Conservation (phyloP, 2,888 invertebrate species). For the Hypomecis atomaria region DNA sequence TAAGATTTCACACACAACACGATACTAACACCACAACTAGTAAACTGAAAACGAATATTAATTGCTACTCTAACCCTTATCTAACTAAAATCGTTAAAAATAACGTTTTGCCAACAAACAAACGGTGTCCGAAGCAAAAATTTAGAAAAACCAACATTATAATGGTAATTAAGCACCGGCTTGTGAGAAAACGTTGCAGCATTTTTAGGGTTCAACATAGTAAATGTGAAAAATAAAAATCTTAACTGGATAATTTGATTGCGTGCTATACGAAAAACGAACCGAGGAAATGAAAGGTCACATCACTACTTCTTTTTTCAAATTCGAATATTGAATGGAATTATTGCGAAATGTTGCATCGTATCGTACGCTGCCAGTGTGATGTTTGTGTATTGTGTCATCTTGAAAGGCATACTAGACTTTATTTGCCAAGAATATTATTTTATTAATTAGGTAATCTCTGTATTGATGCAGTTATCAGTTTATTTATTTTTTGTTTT, state of each 20-base stretch:
- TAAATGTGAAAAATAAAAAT: neutral
- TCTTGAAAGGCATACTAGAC: neutral
- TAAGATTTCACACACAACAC: neutral
- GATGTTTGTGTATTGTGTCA: constrained; percentile 16
- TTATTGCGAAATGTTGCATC: constrained; percentile 70
- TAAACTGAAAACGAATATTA: constrained; percentile 16
- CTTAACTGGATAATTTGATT: neutral
- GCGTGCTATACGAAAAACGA: constrained; percentile 82
- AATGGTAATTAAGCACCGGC: constrained; percentile 55
- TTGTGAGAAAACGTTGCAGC: constrained; percentile 55
- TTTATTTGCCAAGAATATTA: too few relatives aligned
- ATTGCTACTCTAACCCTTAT: constrained; percentile 30
- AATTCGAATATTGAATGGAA: constrained; percentile 81
- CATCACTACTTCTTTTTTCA: constrained; percentile 81
- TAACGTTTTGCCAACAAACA: constrained; percentile 33
- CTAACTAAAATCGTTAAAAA: constrained; percentile 41
- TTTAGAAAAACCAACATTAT: constrained; percentile 48
- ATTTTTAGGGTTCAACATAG: constrained; percentile 6
- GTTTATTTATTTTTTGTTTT: too few relatives aligned
- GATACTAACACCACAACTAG: neutral
- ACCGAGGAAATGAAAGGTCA: constrained; percentile 80
- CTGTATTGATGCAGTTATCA: too few relatives aligned
- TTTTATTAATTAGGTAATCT: too few relatives aligned
- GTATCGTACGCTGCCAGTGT: constrained; percentile 64
- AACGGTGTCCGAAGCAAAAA: constrained; percentile 41